These are phyloP conservation scores for Setipinna tenuifilis DNA, from an alignment of 2,797 vertebrate species.

Conservation along the genomic window DNA sequence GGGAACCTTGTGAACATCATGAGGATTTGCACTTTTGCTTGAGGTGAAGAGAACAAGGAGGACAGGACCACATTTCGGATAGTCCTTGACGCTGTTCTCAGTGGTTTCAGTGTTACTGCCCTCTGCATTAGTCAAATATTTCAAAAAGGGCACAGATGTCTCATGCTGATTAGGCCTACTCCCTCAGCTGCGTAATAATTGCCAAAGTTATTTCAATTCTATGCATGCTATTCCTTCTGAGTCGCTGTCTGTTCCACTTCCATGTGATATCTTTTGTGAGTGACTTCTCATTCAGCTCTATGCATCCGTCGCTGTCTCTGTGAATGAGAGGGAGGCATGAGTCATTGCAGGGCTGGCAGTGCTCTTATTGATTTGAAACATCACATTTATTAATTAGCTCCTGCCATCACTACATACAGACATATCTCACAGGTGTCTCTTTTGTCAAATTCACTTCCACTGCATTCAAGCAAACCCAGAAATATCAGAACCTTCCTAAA, in stretches of 20 bases:
- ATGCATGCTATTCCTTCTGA: neutral
- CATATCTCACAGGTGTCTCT: neutral
- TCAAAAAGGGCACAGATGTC: neutral
- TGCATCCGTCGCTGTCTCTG: neutral
- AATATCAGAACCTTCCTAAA: neutral
- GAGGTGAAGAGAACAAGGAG: neutral
- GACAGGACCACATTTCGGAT: neutral
- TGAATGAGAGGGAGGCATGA: conserved; percentile 1
- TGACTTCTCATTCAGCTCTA: neutral
- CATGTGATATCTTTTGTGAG: neutral
- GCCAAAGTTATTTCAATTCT: conserved; percentile 18
- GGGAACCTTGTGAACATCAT: neutral
- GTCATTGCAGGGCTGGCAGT: neutral
- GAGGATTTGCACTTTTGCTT: neutral
- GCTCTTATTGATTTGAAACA: neutral
- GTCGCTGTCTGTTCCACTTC: neutral
- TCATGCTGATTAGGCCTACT: neutral
- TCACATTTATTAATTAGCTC: conserved; percentile 5
- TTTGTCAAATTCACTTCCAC: neutral
- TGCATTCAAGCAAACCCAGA: neutral
- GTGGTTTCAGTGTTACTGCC: neutral
- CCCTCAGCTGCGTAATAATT: neutral
- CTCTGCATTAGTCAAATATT: neutral
- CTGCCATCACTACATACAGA: neutral
- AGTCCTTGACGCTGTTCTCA: neutral